Base-by-base conservation (phyloP, 2,113 vertebrate species). In the Siniperca chuatsi region DNA sequence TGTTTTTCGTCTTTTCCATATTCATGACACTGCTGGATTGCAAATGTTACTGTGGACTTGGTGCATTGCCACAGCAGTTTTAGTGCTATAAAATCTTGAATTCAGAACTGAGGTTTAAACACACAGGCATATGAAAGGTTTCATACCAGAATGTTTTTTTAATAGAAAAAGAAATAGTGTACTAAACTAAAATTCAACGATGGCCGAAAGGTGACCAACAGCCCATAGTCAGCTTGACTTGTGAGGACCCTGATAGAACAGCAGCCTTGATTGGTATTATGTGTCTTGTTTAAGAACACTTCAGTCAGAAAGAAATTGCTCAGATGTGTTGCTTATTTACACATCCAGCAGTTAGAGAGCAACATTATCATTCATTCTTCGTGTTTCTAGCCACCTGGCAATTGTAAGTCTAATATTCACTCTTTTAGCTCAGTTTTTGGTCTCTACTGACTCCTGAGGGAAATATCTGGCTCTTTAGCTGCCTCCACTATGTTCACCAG, bases 1-100 rank as follows among this genome's bases (percentile, higher is more conserved):
- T 81, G 40, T 42, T 82, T 89, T 81, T 81, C 21, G 48, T 69
- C 73, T 75, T 46, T 54, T 83, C 42, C 66, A 89, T 89, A 87
- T 89, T 83, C 66, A 81, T 75, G 67, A 1, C 25, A 20, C 55
- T 70, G 48, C 73, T 70, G 62, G 25, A 66, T 68, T 54, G 62
- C 60, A 64, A 72, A 85, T 79, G 75, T 18, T 70, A 68, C 86
- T 72, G 25, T 13, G 33, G 10, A 73, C 81, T 68, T 44, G 33
- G 23, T 70, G 74, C 29, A 54, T 48, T 83, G 46, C 65, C 33
- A 25, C 62, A 37, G 44, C 64, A 71, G 6, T 48, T 55, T 44
- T 48, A 69, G 8, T 37, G 29, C 25, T 60, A 40, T 33, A 25
- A 37, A 69, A 67, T 75, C 35, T 54, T 50, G 42, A 74, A 18